phyloP scores from a whole-genome alignment of 2,888 invertebrate genomes.

The Eilema sororculum region DNA sequence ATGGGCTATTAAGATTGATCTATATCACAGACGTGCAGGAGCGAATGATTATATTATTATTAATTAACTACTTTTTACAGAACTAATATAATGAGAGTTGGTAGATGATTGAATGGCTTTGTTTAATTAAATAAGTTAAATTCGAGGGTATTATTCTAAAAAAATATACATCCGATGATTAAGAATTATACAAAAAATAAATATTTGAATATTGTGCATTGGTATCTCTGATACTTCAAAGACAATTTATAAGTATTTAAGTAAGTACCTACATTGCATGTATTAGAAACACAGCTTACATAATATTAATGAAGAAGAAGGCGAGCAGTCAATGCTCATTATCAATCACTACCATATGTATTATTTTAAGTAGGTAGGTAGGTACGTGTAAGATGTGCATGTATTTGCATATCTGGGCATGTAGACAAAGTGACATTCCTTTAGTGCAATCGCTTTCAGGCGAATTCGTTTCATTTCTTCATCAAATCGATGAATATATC shows the following conservation, averaged over 20 bases:
- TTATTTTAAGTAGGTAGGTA: background rate
- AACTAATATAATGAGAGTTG: background rate
- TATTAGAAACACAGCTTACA: background rate
- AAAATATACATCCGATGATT: background rate
- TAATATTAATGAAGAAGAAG: background rate
- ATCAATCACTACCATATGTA: background rate
- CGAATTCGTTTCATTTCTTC: no score
- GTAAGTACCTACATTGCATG: background rate
- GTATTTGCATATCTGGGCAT: background rate
- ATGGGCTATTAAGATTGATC: background rate
- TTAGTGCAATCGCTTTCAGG: no score
- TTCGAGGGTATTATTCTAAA: background rate
- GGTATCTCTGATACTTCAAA: background rate
- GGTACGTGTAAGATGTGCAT: no score
- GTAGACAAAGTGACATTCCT: no score
- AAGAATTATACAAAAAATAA: background rate
- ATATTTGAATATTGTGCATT: background rate
- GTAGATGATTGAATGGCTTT: background rate
- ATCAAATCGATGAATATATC: no score
- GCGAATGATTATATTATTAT: background rate
- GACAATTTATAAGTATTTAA: conserved; percentile 1
- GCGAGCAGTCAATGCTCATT: background rate
- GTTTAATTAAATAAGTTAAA: background rate
- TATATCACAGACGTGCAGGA: background rate
- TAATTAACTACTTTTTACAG: background rate